Evolutionary conservation across 2,888 invertebrate genomes (phyloP), one percentile per base, ranked within the genome.

Genomic region (Philaethria dido): DNA sequence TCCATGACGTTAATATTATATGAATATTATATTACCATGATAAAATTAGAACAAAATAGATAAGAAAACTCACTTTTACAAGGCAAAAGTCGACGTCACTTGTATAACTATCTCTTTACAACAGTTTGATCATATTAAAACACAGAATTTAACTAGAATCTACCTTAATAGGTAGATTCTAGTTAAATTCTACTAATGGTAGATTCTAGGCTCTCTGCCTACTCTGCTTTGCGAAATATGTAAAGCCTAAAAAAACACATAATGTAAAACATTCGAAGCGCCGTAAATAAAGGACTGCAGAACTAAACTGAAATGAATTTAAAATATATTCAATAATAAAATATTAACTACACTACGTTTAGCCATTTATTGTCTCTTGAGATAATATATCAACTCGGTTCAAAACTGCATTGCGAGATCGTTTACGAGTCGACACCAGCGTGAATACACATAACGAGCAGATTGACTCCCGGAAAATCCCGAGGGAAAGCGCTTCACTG

Each of bases 381-480:
- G 74, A 74, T 75, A 73, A 77, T 75, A 73, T 74, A 75, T 72
- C 70, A 62, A 69, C 67, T 71, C 74, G 63, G 72, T 69, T 73
- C 63, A 75, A 72, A 75, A 75, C 74, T 77, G 74, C 76, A 75
- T 73, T 69, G 72, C 68, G 68, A 69, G 74, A 74, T 76, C 74
- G 75, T 77, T 77, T 73, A 75, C 74, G 71, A 73, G 76, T 72
- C 74, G 72, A 73, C 75, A 73, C 73, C 61, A 72, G 39, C 68
- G 45, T 72, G 71, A 73, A 74, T 73, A 71, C 69, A 64, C 69
- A 68, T 75, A 77, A 75, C 73, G 74, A 75, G 74, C 69, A 72
- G 77, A 75, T 77, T 76, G 76, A 75, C 77, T 77, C 68, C 64
- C 71, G 68, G 70, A 66, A 72, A 73, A 72, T 72, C 66, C 66